Conservation (phyloP, 1,140 invertebrate genomes). For the Calephelis virginiensis region DNA sequence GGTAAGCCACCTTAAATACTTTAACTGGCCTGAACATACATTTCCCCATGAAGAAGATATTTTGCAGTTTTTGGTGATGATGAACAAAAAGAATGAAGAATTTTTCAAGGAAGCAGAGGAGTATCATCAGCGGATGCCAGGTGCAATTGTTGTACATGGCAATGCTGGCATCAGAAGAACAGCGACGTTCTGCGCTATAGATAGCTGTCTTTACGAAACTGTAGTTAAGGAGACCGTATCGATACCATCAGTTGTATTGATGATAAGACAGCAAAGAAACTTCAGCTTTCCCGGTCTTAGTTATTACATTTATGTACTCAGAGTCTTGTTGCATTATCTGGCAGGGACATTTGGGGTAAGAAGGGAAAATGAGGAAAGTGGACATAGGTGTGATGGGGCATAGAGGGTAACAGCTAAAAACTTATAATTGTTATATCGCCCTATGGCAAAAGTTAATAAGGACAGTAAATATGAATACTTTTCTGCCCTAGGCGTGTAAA, state of each 20-base stretch:
- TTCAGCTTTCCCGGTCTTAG: too few relatives aligned
- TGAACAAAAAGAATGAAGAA: background rate
- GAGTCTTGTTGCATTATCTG: too few relatives aligned
- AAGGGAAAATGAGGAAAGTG: too few relatives aligned
- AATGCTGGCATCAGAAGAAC: background rate
- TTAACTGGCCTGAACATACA: background rate
- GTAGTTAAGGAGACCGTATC: background rate
- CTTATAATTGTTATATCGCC: too few relatives aligned
- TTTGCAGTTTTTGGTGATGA: background rate
- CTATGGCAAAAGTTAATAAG: too few relatives aligned
- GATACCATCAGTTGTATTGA: slow-evolving; percentile 21
- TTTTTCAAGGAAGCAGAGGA: background rate
- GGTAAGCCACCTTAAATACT: background rate
- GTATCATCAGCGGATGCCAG: background rate
- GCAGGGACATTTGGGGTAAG: too few relatives aligned
- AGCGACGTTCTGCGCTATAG: background rate
- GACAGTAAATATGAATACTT: too few relatives aligned
- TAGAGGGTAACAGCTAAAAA: too few relatives aligned
- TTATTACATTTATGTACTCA: too few relatives aligned
- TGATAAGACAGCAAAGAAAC: too few relatives aligned
- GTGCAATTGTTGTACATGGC: background rate
- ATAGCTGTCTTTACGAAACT: background rate
- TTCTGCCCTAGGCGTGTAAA: too few relatives aligned
- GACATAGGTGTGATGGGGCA: too few relatives aligned
- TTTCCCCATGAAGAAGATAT: background rate